A percentile compares a stretch with the other conserved stretches of the same genome.
Conservation (phyloP, 23 tunicate genomes). For the Oikopleura albicans region DNA sequence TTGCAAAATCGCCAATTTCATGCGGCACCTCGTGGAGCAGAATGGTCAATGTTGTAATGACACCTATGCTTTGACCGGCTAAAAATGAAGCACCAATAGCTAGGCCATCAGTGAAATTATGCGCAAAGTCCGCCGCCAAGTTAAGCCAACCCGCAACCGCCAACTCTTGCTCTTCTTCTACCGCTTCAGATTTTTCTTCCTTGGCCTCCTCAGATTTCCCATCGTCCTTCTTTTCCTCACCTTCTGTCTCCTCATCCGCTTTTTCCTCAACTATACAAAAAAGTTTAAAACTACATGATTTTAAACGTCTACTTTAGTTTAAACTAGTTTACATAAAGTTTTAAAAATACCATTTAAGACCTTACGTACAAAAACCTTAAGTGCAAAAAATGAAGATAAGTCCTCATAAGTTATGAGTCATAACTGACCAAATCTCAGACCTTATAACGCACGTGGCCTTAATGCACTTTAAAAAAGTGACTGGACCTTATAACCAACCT, state of each 20-base stretch:
- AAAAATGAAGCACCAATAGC: constrained; percentile 88
- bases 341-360: too few relatives aligned
- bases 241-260: constrained; percentile 24
- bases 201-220: constrained; percentile 18
- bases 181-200: constrained; percentile 13
- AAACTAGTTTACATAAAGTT: too few relatives aligned
- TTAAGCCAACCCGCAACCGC: constrained; percentile 74
- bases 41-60: constrained; percentile 69
- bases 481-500: too few relatives aligned
- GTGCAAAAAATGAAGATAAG: too few relatives aligned
- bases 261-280: too few relatives aligned
- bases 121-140: constrained; percentile 84
- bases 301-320: too few relatives aligned
- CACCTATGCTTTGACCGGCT: constrained; percentile 66
- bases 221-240: constrained; percentile 21
- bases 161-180: constrained; percentile 34
- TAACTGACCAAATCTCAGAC: too few relatives aligned
- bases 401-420: too few relatives aligned
- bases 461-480: too few relatives aligned
- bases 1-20: constrained; percentile 97
- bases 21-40: constrained; percentile 87
- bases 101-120: constrained; percentile 87
- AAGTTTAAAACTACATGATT: too few relatives aligned
- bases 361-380: too few relatives aligned
- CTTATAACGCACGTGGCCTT: too few relatives aligned